Conservation (phyloP, 2,797 vertebrate species). For the Acestrorhynchus altus region DNA sequence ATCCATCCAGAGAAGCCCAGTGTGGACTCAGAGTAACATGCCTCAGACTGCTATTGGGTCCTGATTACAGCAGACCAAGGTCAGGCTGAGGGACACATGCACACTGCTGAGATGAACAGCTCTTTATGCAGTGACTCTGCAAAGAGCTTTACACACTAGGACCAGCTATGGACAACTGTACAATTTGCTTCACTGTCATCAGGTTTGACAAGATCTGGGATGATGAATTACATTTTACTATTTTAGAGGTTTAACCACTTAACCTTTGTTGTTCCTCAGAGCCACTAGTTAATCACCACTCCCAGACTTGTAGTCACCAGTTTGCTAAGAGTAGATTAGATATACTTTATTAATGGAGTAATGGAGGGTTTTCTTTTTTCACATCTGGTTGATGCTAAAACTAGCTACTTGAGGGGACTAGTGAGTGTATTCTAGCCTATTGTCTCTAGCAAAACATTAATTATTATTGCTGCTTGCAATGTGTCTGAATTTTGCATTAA, state of each 20-base stretch:
- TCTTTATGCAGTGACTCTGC: neutral
- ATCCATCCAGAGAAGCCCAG: conserved; percentile 55
- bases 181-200: neutral
- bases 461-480: too few relatives aligned
- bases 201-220: neutral
- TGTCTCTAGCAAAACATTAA: too few relatives aligned
- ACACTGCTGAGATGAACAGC: conserved; percentile 25
- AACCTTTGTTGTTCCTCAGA: too few relatives aligned
- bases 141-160: conserved; percentile 12
- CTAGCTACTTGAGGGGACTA: too few relatives aligned
- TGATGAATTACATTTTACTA: neutral
- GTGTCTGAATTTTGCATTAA: too few relatives aligned
- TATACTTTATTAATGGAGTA: too few relatives aligned
- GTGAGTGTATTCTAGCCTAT: too few relatives aligned
- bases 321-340: too few relatives aligned
- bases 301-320: too few relatives aligned
- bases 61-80: conserved; percentile 49
- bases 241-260: neutral
- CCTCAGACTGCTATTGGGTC: conserved; percentile 11
- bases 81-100: conserved; percentile 34
- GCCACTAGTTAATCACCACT: too few relatives aligned
- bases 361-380: too few relatives aligned
- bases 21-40: conserved; percentile 32
- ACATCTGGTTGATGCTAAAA: too few relatives aligned
- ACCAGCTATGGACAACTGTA: neutral